These are phyloP conservation scores for Macrophya annulata DNA, from an alignment of 2,888 invertebrate genomes.

Conservation along the genomic window DNA sequence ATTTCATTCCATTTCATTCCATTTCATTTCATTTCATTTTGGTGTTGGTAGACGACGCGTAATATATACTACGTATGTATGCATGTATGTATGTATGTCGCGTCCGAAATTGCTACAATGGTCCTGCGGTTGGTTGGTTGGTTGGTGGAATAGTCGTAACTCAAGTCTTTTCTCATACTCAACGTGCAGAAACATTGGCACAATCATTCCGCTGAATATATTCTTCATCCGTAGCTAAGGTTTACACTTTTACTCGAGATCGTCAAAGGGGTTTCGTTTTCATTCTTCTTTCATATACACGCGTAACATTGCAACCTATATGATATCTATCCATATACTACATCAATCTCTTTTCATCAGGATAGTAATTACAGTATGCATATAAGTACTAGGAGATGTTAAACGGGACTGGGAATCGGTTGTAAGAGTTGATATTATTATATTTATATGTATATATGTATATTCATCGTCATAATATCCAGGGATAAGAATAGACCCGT, in stretches of 20 bases:
- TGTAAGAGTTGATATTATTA: not conserved
- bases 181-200: not conserved
- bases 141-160: constrained; percentile 5
- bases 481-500: not conserved
- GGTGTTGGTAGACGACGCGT: not conserved
- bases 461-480: not conserved
- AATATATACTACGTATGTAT: not conserved
- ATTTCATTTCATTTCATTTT: not conserved
- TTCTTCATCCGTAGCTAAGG: not conserved
- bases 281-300: not conserved
- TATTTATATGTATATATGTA: no score
- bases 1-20: not conserved
- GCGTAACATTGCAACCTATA: no score
- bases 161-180: not conserved
- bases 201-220: constrained; percentile 17
- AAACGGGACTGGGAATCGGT: not conserved
- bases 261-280: not conserved
- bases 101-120: not conserved
- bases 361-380: not conserved
- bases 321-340: not conserved
- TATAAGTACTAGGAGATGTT: not conserved
- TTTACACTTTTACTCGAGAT: not conserved
- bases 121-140: not conserved
- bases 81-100: not conserved
- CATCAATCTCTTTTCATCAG: not conserved